These are phyloP conservation scores for Macrotrachela quadricornifera DNA, from an alignment of 1,140 invertebrate species.

Conservation along the genomic window DNA sequence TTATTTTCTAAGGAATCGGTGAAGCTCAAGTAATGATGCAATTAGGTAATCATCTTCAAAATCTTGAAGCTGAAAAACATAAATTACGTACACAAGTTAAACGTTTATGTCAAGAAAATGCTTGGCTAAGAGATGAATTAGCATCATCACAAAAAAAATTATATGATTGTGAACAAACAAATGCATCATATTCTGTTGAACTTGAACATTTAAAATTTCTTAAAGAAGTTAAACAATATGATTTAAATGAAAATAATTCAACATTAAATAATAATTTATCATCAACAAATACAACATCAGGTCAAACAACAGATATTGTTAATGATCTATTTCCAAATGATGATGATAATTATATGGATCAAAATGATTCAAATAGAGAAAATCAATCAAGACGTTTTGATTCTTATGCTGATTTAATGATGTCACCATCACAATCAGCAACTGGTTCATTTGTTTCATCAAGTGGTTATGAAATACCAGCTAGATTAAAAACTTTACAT, in stretches of 20 bases:
- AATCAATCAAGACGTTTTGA: constrained; percentile 5
- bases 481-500: constrained; percentile 71
- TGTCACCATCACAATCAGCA: background rate
- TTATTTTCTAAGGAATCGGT: background rate
- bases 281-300: background rate
- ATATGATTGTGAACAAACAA: constrained; percentile 55
- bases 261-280: too few species aligned
- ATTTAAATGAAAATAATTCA: constrained; percentile 40
- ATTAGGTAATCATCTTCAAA: constrained; percentile 1
- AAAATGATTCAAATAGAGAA: too few species aligned
- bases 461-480: constrained; percentile 53
- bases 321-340: constrained; percentile 70
- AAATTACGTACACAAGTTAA: constrained; percentile 51
- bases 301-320: constrained; percentile 36
- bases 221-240: constrained; percentile 81
- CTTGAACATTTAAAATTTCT: constrained; percentile 95
- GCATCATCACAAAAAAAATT: constrained; percentile 89
- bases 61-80: constrained; percentile 3
- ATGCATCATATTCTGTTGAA: constrained; percentile 56
- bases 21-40: constrained; percentile 3
- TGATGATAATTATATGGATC: constrained; percentile 28
- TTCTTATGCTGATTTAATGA: constrained; percentile 6
- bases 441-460: too few species aligned
- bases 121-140: constrained; percentile 90
- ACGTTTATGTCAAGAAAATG: constrained; percentile 66